Evolutionary conservation across 2,888 invertebrate species (phyloP), one percentile per base, ranked within the genome.

Genomic region (Ennomos fuscantarius): DNA sequence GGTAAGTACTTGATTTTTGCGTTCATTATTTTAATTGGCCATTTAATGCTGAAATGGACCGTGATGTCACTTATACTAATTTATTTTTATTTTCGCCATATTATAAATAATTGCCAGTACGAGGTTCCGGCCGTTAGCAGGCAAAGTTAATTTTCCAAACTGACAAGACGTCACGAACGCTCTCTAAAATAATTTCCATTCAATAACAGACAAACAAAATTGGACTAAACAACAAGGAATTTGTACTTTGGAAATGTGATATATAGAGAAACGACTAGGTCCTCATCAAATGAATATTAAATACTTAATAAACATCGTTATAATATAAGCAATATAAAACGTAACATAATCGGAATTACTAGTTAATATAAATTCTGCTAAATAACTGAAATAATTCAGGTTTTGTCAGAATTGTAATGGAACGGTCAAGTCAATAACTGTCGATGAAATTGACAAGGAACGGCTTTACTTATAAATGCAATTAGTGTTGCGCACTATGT

Each of bases 181-280:
- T 74, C 76, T 74, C 81, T 89, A 90, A 90, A 91, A 86, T 89
- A 90, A 91, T 91, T 90, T 90, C 82, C 85, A 89, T 86, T 87
- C 82, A 86, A 87, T 89, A 91, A 92, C 92, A 91, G 85, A 88
- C 82, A 92, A 92, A 91, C 89, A 92, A 91, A 92, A 93, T 93
- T 93, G 91, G 91, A 92, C 92, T 93, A 93, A 92, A 93, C 92
- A 93, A 93, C 93, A 92, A 93, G 92, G 89, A 90, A 92, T 93
- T 93, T 93, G 92, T 93, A 93, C 93, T 93, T 93, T 92, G 92
- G 91, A 92, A 83, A 89, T 91, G 92, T 92, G 92, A 92, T 92
- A 92, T 91, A 89, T 84, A 89, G 90, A 90, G 92, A 92, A 89
- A 86, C 92, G 93, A 92, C 92, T 93, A 92, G 92, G 89, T 88